These are phyloP conservation scores for Pristionchus exspectatus DNA, from an alignment of 2,888 invertebrate genomes.

Conservation along the genomic window DNA sequence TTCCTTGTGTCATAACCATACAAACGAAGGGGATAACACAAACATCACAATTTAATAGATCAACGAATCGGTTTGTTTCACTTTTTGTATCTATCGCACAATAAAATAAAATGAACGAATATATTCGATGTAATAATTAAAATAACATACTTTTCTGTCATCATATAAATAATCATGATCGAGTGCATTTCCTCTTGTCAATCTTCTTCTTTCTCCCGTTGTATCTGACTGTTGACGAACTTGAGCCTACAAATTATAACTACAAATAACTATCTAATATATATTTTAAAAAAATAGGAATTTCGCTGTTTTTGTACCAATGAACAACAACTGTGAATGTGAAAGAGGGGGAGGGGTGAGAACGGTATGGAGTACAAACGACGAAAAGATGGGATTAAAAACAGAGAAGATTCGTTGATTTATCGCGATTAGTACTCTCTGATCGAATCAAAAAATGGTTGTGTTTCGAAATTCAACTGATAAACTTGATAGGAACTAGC, in stretches of 20 bases:
- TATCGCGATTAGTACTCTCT: not conserved
- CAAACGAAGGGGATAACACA: not conserved
- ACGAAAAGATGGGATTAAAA: too few species aligned
- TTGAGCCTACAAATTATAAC: not conserved
- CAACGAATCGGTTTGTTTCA: not conserved
- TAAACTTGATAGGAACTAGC: not conserved
- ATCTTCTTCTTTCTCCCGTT: constrained; percentile 27
- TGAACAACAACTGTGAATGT: too few species aligned
- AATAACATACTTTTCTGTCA: not conserved
- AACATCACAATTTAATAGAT: not conserved
- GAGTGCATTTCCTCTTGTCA: not conserved
- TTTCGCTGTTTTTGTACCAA: too few species aligned
- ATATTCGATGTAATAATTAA: not conserved
- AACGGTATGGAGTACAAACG: too few species aligned
- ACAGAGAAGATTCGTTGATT: too few species aligned
- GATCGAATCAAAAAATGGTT: not conserved
- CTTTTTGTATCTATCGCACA: not conserved
- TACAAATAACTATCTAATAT: too few species aligned
- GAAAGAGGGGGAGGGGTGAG: too few species aligned
- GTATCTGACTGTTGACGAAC: constrained; percentile 30
- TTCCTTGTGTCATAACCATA: not conserved
- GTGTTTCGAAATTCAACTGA: not conserved
- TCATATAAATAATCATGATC: constrained; percentile 20
- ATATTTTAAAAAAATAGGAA: too few species aligned
- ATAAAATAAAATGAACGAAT: not conserved